These are phyloP conservation scores for Beris chalybata DNA, from an alignment of 2,888 invertebrate genomes.

Conservation along the genomic window DNA sequence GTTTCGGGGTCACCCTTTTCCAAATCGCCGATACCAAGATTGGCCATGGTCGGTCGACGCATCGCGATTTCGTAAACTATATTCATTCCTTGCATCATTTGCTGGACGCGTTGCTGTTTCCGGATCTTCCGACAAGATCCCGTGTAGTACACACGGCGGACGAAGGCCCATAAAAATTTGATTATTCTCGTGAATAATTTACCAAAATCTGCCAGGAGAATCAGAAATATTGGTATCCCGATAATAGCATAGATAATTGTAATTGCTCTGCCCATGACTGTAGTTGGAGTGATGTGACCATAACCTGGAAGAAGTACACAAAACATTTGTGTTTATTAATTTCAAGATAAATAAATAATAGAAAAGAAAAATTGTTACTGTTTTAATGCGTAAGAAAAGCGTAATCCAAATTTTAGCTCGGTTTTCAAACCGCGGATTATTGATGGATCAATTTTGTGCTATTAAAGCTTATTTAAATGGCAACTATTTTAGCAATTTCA, in stretches of 20 bases:
- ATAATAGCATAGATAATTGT: slow-evolving; percentile 93
- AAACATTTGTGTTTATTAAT: neutral
- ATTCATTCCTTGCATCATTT: slow-evolving; percentile 82
- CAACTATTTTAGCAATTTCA: no score
- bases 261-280: slow-evolving; percentile 78
- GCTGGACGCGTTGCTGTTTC: slow-evolving; percentile 75
- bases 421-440: no score
- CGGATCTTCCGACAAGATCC: slow-evolving; percentile 79
- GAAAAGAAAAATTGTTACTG: no score
- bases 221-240: slow-evolving; percentile 94
- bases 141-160: slow-evolving; percentile 80
- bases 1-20: slow-evolving; percentile 54
- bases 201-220: slow-evolving; percentile 92
- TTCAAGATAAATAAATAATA: neutral
- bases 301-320: slow-evolving; percentile 71
- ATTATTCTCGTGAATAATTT: slow-evolving; percentile 88
- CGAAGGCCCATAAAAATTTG: slow-evolving; percentile 88
- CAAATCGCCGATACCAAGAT: slow-evolving; percentile 58
- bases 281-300: slow-evolving; percentile 93
- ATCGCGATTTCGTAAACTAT: slow-evolving; percentile 79
- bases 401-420: no score
- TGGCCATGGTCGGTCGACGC: slow-evolving; percentile 70
- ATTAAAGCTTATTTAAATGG: no score
- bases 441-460: no score
- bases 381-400: no score